Conservation (phyloP, 2,888 invertebrate species). For the Acanthosoma haemorrhoidale region DNA sequence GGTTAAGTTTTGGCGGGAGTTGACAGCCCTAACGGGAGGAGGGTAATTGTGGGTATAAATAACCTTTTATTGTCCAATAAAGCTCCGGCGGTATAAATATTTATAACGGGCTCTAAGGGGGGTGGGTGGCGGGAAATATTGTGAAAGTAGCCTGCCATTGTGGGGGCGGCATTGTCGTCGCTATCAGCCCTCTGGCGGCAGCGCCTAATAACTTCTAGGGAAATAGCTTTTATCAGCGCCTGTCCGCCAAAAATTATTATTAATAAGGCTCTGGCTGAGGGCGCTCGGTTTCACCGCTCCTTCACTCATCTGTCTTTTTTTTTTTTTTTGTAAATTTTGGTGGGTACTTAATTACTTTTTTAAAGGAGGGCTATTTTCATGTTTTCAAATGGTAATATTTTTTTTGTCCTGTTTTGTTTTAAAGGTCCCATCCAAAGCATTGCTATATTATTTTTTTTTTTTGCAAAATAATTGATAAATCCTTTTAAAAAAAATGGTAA, state of each 20-base stretch:
- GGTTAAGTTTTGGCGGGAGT: slow-evolving; percentile 13
- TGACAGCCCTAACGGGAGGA: background rate
- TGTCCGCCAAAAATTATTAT: slow-evolving; percentile 22
- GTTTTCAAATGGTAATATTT: no score
- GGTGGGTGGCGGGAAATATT: slow-evolving; percentile 13
- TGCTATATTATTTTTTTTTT: no score
- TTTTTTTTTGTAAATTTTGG: background rate
- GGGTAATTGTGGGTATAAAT: slow-evolving; percentile 27
- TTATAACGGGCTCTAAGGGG: slow-evolving; percentile 3
- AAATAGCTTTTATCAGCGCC: slow-evolving; percentile 9
- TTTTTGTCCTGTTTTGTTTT: no score
- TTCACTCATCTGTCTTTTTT: no score
- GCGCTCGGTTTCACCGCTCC: background rate
- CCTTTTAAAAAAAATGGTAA: no score
- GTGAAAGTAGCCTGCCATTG: background rate
- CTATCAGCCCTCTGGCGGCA: background rate
- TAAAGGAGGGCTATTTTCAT: background rate
- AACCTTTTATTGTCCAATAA: slow-evolving; percentile 30
- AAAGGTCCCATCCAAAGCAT: no score
- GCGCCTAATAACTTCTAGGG: slow-evolving; percentile 22
- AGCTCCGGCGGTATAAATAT: slow-evolving; percentile 27
- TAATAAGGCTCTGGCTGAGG: slow-evolving; percentile 8
- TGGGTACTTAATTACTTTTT: background rate
- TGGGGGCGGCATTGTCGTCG: background rate
- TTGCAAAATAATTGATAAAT: no score